Evolutionary conservation across 1,140 invertebrate species (phyloP).

Genomic region (Atta cephalotes): DNA sequence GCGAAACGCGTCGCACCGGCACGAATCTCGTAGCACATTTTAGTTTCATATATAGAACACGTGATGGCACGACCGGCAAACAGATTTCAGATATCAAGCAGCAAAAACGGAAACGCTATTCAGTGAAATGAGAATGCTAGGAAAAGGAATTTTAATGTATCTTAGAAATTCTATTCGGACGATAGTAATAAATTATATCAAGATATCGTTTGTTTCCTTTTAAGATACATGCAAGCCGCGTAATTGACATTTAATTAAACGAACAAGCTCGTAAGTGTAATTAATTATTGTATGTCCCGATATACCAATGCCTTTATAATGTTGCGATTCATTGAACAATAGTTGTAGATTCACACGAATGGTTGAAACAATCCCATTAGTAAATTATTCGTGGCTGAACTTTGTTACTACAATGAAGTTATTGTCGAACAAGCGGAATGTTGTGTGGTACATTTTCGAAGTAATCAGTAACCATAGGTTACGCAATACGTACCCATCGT

Average conservation of each 20-base stretch:
- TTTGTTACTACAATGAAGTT: slow-evolving; percentile 8
- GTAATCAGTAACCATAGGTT: slow-evolving; percentile 43
- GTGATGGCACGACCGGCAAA: neutral
- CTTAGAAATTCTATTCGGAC: neutral
- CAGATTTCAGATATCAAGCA: slow-evolving; percentile 8
- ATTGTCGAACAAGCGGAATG: slow-evolving; percentile 1
- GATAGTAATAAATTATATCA: neutral
- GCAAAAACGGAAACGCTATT: neutral
- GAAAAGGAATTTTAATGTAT: neutral
- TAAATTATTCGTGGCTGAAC: slow-evolving; percentile 43
- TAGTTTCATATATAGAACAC: slow-evolving; percentile 20
- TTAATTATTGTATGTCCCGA: slow-evolving; percentile 17
- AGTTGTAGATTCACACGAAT: neutral
- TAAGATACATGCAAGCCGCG: neutral
- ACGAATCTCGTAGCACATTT: slow-evolving; percentile 17
- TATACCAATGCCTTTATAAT: neutral
- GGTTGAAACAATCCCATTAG: slow-evolving; percentile 44
- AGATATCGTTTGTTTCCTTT: neutral
- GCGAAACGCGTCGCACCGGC: neutral
- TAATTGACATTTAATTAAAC: slow-evolving; percentile 12
- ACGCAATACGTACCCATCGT: too few species aligned
- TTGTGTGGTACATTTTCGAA: slow-evolving; percentile 13
- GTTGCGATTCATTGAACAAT: slow-evolving; percentile 10
- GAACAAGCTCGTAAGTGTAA: neutral
- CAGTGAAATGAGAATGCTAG: neutral